Percentiles rank a stretch among this genome's conserved stretches.
These are phyloP conservation scores for Bathybates hornii DNA, from an alignment of 2,113 vertebrate species.

Conservation along the genomic window DNA sequence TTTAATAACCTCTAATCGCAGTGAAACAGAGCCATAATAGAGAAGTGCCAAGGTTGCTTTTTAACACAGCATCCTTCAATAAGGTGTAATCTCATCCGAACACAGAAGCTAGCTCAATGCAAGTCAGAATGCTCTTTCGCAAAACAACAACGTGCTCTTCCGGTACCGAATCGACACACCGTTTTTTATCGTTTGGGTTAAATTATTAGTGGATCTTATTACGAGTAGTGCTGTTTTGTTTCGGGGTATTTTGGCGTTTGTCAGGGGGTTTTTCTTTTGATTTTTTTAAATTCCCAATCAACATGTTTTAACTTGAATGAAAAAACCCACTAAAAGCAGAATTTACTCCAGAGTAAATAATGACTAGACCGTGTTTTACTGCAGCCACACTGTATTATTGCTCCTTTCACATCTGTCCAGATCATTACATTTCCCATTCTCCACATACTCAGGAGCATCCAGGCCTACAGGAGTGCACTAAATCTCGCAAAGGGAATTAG, in stretches of 20 bases:
- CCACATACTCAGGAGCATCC: neutral
- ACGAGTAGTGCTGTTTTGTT: neutral
- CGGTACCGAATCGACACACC: neutral
- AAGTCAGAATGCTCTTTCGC: neutral
- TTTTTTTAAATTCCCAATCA: neutral
- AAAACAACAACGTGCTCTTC: neutral
- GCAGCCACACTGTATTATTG: neutral
- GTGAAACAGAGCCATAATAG: slow-evolving; percentile 33
- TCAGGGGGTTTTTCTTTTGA: neutral
- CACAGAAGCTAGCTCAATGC: neutral
- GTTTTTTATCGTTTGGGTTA: neutral
- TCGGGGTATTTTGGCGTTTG: neutral
- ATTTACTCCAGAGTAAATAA: neutral
- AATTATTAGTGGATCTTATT: neutral
- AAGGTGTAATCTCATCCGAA: slow-evolving; percentile 30
- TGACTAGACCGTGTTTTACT: neutral
- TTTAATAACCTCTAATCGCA: slow-evolving; percentile 44
- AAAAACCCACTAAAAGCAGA: neutral
- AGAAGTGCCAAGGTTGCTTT: slow-evolving; percentile 18
- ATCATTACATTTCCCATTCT: neutral
- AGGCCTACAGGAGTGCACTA: neutral
- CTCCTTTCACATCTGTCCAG: neutral
- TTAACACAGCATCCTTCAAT: slow-evolving; percentile 22
- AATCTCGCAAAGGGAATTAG: neutral
- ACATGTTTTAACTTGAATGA: neutral